These are phyloP conservation scores for Drepanosiphum platanoidis DNA, from an alignment of 2,888 invertebrate species.

Conservation along the genomic window DNA sequence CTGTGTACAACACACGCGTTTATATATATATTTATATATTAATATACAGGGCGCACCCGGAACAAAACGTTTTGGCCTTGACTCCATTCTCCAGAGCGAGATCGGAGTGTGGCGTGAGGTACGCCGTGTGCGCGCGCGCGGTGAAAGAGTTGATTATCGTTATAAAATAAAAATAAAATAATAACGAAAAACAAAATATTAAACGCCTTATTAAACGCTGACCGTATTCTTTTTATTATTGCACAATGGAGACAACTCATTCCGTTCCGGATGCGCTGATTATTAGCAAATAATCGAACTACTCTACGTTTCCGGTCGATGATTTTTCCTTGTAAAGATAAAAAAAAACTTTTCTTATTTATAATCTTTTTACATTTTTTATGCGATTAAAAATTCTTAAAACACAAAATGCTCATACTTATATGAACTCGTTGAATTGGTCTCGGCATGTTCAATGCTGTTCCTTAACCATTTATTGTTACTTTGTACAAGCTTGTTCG, in stretches of 20 bases:
- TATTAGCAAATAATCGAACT: constrained; percentile 26
- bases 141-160: constrained; percentile 27
- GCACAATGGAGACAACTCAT: constrained; percentile 14
- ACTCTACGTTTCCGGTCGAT: background rate
- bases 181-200: constrained; percentile 13
- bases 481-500: background rate
- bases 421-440: background rate
- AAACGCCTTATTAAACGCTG: background rate
- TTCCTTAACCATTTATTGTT: too few relatives aligned
- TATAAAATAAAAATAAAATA: background rate
- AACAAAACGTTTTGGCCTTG: constrained; percentile 62
- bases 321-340: background rate
- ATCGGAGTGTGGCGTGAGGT: constrained; percentile 2
- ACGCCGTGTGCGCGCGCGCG: background rate
- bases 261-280: constrained; percentile 31
- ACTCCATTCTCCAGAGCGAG: constrained; percentile 46
- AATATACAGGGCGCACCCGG: constrained; percentile 52
- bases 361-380: background rate
- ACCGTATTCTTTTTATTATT: constrained; percentile 21
- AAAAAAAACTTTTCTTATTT: background rate
- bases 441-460: background rate
- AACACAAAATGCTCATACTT: background rate
- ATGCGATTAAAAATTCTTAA: background rate
- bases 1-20: background rate
- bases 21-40: background rate